These are phyloP conservation scores for Styela plicata DNA, from an alignment of 23 tunicate species.

Conservation along the genomic window DNA sequence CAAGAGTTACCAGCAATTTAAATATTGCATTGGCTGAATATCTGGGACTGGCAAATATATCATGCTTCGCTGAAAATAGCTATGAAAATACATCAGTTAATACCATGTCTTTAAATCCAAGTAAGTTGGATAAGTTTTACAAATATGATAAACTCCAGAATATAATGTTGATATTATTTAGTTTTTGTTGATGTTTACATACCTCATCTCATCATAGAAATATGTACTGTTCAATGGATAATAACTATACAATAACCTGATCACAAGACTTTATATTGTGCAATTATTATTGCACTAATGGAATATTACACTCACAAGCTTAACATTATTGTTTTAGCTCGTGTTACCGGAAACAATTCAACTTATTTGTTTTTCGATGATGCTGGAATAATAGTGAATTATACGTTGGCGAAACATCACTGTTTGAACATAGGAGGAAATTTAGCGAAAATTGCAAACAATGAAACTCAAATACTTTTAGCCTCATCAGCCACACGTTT, in stretches of 20 bases:
- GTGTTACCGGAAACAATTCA: background rate
- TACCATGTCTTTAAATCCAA: background rate
- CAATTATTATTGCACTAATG: too few species aligned
- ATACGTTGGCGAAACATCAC: background rate
- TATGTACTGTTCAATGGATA: too few species aligned
- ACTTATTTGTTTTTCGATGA: background rate
- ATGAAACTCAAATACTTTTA: background rate
- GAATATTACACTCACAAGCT: too few species aligned
- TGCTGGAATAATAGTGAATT: background rate
- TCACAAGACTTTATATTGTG: too few species aligned
- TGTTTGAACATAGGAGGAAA: background rate
- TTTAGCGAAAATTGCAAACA: background rate
- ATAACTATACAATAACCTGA: too few species aligned
- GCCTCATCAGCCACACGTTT: background rate
- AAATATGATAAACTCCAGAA: too few species aligned
- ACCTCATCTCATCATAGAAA: too few species aligned
- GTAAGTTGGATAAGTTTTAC: too few species aligned
- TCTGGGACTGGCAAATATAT: background rate
- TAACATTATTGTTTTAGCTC: background rate
- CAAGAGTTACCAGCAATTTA: background rate
- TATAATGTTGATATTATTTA: too few species aligned
- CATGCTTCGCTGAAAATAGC: background rate
- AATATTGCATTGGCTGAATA: background rate
- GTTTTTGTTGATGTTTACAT: too few species aligned
- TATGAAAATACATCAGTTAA: background rate